phyloP scores from a whole-genome alignment of 2,113 vertebrate genomes.

The Bambusicola thoracicus region DNA sequence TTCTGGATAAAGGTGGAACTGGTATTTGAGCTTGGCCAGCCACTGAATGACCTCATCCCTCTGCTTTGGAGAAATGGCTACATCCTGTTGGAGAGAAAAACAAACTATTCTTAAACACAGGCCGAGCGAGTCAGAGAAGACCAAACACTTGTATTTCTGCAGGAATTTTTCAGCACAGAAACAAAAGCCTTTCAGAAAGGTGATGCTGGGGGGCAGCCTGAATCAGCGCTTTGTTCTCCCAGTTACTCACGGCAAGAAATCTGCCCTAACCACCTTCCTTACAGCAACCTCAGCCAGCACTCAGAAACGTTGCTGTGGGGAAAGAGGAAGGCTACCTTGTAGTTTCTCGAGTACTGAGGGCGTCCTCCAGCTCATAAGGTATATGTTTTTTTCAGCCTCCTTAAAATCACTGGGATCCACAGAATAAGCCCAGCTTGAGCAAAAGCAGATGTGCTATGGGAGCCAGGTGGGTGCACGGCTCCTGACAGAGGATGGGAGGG shows the following conservation, averaged over 20 bases:
- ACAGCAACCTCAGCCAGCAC: neutral
- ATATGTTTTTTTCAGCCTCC: neutral
- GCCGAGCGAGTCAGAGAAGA: neutral
- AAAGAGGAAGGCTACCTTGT: neutral
- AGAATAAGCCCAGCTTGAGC: neutral
- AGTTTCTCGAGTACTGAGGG: neutral
- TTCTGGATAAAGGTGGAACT: slow-evolving; percentile 95
- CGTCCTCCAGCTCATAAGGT: rapidly evolving
- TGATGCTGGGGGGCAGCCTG: neutral
- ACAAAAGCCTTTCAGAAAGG: neutral
- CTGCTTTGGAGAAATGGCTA: slow-evolving; percentile 93
- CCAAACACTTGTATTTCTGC: neutral
- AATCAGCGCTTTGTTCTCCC: neutral
- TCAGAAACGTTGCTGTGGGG: neutral
- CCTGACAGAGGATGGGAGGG: neutral
- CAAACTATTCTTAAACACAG: neutral
- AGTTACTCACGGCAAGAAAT: neutral
- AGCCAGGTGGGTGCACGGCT: neutral
- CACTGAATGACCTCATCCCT: slow-evolving; percentile 95
- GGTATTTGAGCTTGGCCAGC: slow-evolving; percentile 90
- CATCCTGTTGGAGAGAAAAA: slow-evolving; percentile 81
- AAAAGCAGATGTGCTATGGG: rapidly evolving
- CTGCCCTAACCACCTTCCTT: neutral
- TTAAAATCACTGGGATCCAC: rapidly evolving
- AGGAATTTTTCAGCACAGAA: rapidly evolving